phyloP scores from a whole-genome alignment of 2,888 invertebrate genomes.

The Monoplex corrugatus region DNA sequence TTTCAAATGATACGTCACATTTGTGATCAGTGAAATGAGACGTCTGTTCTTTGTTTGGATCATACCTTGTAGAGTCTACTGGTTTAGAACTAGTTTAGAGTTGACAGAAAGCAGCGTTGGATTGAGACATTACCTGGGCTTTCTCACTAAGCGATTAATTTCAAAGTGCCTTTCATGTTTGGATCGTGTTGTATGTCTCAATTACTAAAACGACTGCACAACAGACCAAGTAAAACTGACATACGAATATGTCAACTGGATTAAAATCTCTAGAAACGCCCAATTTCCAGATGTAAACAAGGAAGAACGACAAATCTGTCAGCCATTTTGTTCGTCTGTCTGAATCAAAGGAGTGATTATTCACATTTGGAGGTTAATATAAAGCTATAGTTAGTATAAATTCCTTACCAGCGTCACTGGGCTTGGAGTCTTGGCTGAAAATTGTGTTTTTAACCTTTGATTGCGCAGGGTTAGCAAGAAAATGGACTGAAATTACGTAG shows the following conservation, averaged over 20 bases:
- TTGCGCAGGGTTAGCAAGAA: slow-evolving; percentile 5
- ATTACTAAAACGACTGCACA: too few species aligned
- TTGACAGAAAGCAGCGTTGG: background rate
- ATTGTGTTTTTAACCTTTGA: background rate
- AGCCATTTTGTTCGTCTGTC: slow-evolving; percentile 51
- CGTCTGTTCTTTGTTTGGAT: too few species aligned
- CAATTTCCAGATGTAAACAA: slow-evolving; percentile 51
- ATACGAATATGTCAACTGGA: too few species aligned
- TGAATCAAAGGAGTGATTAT: background rate
- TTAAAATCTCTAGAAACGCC: background rate
- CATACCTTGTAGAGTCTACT: too few species aligned
- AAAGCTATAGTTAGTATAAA: background rate
- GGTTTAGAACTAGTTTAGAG: too few species aligned
- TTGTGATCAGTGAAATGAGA: too few species aligned
- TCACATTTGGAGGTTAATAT: background rate
- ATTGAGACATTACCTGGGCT: too few species aligned
- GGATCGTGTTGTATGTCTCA: too few species aligned
- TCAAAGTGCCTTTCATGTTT: background rate
- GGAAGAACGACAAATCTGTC: slow-evolving; percentile 46
- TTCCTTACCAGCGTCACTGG: background rate
- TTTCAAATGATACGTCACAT: too few species aligned
- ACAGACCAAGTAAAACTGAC: too few species aligned
- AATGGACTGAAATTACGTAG: slow-evolving; percentile 62
- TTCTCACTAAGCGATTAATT: too few species aligned
- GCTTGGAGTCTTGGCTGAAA: background rate